Evolutionary conservation across 2,113 vertebrate genomes (phyloP), one percentile per base, ranked within the genome.

Genomic region (Felis chaus): DNA sequence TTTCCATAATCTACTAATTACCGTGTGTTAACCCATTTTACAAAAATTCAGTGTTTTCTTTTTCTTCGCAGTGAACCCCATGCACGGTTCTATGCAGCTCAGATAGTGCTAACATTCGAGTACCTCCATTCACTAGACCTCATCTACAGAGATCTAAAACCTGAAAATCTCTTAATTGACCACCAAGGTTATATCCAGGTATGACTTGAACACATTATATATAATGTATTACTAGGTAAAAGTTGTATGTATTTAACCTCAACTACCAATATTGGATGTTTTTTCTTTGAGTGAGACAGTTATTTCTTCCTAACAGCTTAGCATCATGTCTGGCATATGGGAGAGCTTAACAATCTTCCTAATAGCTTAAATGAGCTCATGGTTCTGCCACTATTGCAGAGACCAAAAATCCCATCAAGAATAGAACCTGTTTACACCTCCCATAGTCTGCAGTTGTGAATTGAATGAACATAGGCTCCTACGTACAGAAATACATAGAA

Each of bases 101-200:
- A 99, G 99, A 99, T 99, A 98, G 99, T 99, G 97, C 99, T 99
- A 98, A 99, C 99, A 82, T 99, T 99, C 98, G 99, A 99, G 99
- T 99, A 99, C 99, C 99, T 99, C 98, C 99, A 99, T 99, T 99
- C 99, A 83, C 98, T 99, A 99, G 99, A 99, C 99, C 99, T 99
- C 98, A 99, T 99, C 99, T 99, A 99, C 99, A 99, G 99, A 99
- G 99, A 99, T 99, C 99, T 99, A 98, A 99, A 99, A 98, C 99
- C 99, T 98, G 99, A 99, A 99, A 99, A 99, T 98, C 99, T 99
- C 99, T 99, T 99, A 99, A 99, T 99, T 98, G 99, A 99, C 99
- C 99, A 99, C 97, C 99, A 99, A 99, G 99, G 99, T 97, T 99
- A 99, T 97, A 99, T 99, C 97, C 99, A 99, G 99, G 99, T 99